Base-by-base conservation (phyloP, 1,140 invertebrate species). In the Helicoverpa zea region DNA sequence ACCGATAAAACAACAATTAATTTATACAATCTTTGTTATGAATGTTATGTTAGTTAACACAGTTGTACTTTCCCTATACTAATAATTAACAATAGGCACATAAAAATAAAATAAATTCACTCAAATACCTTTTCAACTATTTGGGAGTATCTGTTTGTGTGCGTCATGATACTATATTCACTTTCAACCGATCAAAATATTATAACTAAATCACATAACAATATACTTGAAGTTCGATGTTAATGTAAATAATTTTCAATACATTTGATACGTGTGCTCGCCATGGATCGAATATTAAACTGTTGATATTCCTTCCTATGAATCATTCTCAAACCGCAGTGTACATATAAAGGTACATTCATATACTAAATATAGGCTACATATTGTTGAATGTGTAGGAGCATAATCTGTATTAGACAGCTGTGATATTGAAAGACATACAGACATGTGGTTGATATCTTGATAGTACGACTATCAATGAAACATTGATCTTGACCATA, bases 221-320 rank as follows among this genome's bases (percentile, higher is more conserved):
- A 35, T 63, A 63, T 4, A 30, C 18, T n/a, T 29, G 51, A n/a
- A 12, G 23, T 2, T 18, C 29, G 12, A 64, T 43, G 30, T 30
- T 7, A 54, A 14, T 54, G 49, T 54, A 66, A 77, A 66, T 51
- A 66, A 35, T 77, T 14, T 77, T 77, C 61, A 54, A 54, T 64
- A 54, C 9, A 52, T 66, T 13, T 16, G 61, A 77, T 51, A 54
- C 75, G 75, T 64, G 49, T 77, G 59, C 18, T 29, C 5, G 43
- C 23, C 30, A 66, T 63, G 59, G 61, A 64, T 52, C 29, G 77
- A 79, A 79, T 79, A 72, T 61, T 72, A 64, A 77, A 80, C 72
- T 80, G 79, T 80, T 66, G n/a, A 77, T 80, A 74, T 74, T 80
- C 70, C 70, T 75, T 43, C 80, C 72, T 83, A 79, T 83, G 82